phyloP scores from a whole-genome alignment of 2,888 invertebrate genomes.

The Choristoneura rosaceana region DNA sequence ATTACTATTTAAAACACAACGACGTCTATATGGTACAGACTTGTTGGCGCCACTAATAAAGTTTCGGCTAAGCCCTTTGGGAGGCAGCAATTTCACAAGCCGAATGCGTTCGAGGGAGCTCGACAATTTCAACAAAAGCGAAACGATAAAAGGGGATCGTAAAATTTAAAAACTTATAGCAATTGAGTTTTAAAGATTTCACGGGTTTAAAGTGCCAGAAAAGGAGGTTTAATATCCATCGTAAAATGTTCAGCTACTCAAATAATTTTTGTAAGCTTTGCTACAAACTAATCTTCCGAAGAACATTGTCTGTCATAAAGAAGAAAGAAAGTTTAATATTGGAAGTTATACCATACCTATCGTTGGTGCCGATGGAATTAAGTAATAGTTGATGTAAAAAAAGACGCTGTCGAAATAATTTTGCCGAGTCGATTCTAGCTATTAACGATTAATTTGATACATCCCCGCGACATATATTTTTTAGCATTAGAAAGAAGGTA shows the following conservation, averaged over 20 bases:
- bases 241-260: constrained; percentile 15
- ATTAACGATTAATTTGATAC: too few species aligned
- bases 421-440: too few species aligned
- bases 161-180: constrained; percentile 23
- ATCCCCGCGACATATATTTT: too few species aligned
- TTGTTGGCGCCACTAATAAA: constrained; percentile 17
- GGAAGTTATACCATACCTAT: background rate
- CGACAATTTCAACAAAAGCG: constrained; percentile 16
- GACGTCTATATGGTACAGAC: constrained; percentile 19
- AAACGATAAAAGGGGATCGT: constrained; percentile 22
- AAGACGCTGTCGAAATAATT: too few species aligned
- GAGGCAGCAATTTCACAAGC: constrained; percentile 17
- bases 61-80: constrained; percentile 29
- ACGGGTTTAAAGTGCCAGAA: constrained; percentile 19
- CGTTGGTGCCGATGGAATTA: background rate
- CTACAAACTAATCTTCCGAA: background rate
- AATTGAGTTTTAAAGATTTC: constrained; percentile 11
- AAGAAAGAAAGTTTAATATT: background rate
- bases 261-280: background rate
- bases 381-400: background rate
- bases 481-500: too few species aligned
- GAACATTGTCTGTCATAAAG: background rate
- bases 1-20: constrained; percentile 34
- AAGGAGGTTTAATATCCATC: constrained; percentile 17
- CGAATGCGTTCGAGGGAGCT: constrained; percentile 10